phyloP scores from a whole-genome alignment of 2,797 vertebrate species.

The Vipera ursinii region DNA sequence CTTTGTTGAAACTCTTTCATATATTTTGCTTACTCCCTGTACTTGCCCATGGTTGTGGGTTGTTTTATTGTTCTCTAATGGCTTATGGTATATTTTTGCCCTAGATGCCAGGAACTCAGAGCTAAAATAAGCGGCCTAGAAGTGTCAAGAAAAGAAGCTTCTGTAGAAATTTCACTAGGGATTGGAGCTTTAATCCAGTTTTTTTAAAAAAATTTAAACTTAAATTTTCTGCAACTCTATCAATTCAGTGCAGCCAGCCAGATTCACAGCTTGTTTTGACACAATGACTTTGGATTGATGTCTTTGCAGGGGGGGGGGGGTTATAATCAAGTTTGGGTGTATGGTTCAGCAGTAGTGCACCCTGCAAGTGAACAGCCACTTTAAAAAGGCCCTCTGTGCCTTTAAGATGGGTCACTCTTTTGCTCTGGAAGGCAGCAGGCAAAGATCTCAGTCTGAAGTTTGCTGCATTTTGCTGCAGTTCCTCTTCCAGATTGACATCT shows the following conservation, averaged over 20 bases:
- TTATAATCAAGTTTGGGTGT: not conserved
- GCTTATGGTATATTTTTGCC: not conserved
- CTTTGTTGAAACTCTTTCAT: not conserved
- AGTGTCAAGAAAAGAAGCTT: not conserved
- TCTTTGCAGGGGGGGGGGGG: not conserved
- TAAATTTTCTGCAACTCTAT: not conserved
- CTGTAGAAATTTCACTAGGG: not conserved
- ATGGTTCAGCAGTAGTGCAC: not conserved
- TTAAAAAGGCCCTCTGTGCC: not conserved
- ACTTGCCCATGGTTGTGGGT: not conserved
- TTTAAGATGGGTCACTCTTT: slow-evolving; percentile 36
- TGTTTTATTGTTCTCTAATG: not conserved
- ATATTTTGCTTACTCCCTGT: not conserved
- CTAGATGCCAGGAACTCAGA: slow-evolving; percentile 1
- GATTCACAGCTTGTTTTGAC: slow-evolving; percentile 6
- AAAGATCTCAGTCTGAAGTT: slow-evolving; percentile 42
- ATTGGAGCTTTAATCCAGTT: not conserved
- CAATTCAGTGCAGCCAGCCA: not conserved
- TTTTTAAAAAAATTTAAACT: not conserved
- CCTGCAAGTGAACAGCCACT: not conserved
- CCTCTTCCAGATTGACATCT: slow-evolving; percentile 57
- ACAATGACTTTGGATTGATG: not conserved
- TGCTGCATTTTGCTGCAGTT: slow-evolving; percentile 69
- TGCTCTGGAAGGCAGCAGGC: slow-evolving; percentile 28
- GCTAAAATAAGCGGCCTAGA: not conserved